Conservation (phyloP, 2,113 vertebrate genomes). For the Carollia perspicillata region DNA sequence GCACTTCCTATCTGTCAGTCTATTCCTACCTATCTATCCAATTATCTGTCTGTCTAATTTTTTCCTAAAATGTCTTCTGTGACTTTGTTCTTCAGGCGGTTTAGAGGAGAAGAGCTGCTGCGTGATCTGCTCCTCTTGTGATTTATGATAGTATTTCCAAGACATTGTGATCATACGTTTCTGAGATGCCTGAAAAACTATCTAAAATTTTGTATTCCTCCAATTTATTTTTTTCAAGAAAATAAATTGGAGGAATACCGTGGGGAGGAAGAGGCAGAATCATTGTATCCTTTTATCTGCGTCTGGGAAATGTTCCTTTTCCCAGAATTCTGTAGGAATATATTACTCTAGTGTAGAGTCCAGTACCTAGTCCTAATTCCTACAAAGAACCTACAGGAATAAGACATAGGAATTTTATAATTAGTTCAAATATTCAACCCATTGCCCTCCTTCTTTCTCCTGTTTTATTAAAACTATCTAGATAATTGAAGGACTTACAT, state of each 20-base stretch:
- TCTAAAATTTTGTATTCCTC: not conserved
- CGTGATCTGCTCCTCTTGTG: not conserved
- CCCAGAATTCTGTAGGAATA: constrained; percentile 17
- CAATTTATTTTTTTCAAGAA: not conserved
- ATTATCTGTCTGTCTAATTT: not conserved
- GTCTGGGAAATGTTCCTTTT: not conserved
- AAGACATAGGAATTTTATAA: not conserved
- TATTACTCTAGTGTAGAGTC: not conserved
- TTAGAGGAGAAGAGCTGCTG: not conserved
- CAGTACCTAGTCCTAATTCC: not conserved
- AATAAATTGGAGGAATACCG: not conserved
- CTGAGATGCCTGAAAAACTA: not conserved
- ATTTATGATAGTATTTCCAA: not conserved
- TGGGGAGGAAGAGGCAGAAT: not conserved
- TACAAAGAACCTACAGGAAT: not conserved
- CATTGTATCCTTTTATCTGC: not conserved
- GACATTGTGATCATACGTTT: not conserved
- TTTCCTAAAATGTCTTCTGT: not conserved
- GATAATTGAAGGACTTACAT: not conserved
- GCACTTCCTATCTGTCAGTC: not conserved
- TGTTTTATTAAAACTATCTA: not conserved
- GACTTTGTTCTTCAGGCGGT: not conserved
- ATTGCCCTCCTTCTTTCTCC: not conserved
- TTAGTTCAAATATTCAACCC: not conserved
- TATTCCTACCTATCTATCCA: not conserved